Percentiles rank a stretch among this genome's conserved stretches.
Evolutionary conservation across 1,140 invertebrate species (phyloP).

Genomic region (Diploscapter pachys): DNA sequence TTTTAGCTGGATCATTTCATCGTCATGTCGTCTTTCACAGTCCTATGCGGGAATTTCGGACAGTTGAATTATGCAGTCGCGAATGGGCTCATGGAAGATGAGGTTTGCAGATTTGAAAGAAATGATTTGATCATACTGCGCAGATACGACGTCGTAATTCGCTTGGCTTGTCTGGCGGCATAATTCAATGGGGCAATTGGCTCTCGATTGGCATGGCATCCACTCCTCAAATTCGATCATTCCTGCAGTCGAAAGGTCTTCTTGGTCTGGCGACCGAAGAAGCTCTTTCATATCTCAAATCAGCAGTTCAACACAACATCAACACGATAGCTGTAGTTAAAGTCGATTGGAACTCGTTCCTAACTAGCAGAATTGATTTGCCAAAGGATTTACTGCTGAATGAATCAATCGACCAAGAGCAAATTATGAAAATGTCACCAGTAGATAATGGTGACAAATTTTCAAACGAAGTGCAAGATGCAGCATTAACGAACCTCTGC

Average conservation of each 20-base stretch:
- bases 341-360: constrained; percentile 36
- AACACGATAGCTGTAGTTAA: constrained; percentile 23
- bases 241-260: constrained; percentile 30
- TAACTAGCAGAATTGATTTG: constrained; percentile 29
- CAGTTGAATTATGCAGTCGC: constrained; percentile 37
- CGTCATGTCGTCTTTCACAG: constrained; percentile 35
- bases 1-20: constrained; percentile 12
- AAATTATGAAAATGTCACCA: no score
- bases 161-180: constrained; percentile 14
- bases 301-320: constrained; percentile 28
- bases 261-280: constrained; percentile 31
- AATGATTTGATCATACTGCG: no score
- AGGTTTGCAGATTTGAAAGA: no score
- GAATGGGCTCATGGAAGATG: constrained; percentile 30
- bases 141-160: not conserved
- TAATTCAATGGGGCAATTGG: constrained; percentile 45
- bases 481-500: no score
- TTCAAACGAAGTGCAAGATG: no score
- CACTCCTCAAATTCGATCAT: constrained; percentile 8
- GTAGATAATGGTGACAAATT: no score
- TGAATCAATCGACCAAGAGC: no score
- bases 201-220: constrained; percentile 36
- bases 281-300: constrained; percentile 27
- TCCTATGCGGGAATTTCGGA: constrained; percentile 34
- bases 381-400: constrained; percentile 9